These are phyloP conservation scores for Erpornis zantholeuca DNA, from an alignment of 2,113 vertebrate species.

Conservation along the genomic window DNA sequence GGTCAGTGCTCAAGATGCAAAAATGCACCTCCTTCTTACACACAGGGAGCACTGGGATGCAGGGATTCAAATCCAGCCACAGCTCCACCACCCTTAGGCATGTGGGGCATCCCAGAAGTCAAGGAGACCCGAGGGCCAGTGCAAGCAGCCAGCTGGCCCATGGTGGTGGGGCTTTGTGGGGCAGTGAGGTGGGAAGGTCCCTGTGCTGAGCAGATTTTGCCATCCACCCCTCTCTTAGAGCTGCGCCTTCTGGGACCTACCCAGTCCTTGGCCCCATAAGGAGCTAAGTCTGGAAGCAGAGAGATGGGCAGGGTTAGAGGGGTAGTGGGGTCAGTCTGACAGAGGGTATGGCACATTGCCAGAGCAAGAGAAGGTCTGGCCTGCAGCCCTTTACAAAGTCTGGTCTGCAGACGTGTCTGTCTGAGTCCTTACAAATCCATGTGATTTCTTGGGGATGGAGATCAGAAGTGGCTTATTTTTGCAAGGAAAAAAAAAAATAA, in stretches of 20 bases:
- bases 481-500: too few relatives aligned
- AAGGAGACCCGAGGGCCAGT: background rate
- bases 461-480: background rate
- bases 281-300: background rate
- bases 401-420: background rate
- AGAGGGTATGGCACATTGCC: too few relatives aligned
- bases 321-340: background rate
- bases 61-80: background rate
- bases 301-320: background rate
- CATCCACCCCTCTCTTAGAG: background rate
- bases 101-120: background rate
- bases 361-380: background rate
- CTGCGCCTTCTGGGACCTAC: too few relatives aligned
- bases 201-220: background rate
- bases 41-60: background rate
- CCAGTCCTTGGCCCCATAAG: fast-evolving
- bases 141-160: fast-evolving
- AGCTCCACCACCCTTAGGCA: too few relatives aligned
- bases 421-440: fast-evolving
- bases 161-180: background rate
- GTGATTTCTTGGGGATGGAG: background rate
- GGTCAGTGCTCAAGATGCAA: background rate
- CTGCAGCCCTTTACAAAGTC: background rate
- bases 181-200: background rate
- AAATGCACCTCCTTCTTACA: fast-evolving